These are phyloP conservation scores for Clusia tigrina DNA, from an alignment of 2,888 invertebrate genomes.

Conservation along the genomic window DNA sequence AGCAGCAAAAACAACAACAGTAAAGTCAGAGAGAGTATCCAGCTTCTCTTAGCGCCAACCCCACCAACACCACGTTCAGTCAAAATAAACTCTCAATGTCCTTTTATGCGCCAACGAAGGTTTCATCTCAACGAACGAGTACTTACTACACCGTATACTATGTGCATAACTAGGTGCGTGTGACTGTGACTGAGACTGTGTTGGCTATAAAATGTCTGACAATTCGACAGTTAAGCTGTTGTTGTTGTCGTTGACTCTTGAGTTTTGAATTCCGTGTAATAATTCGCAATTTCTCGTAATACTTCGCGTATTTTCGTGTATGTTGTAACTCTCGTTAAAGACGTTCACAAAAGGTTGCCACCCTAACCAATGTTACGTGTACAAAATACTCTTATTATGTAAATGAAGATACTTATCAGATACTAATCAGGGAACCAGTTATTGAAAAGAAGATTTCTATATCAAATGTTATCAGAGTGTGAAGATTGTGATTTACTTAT, in stretches of 20 bases:
- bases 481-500: too few relatives aligned
- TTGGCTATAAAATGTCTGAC: slow-evolving; percentile 10
- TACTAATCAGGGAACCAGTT: too few relatives aligned
- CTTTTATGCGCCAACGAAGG: too few relatives aligned
- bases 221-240: slow-evolving; percentile 18
- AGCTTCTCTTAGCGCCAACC: neutral
- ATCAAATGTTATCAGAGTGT: too few relatives aligned
- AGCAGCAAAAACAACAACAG: neutral
- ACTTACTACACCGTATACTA: too few relatives aligned
- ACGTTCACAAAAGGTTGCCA: slow-evolving; percentile 1
- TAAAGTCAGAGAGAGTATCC: too few relatives aligned
- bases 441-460: too few relatives aligned
- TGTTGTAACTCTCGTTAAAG: neutral
- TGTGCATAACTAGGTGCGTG: too few relatives aligned
- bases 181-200: slow-evolving; percentile 12
- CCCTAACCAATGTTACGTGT: too few relatives aligned
- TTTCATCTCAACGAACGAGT: too few relatives aligned
- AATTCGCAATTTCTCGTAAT: slow-evolving; percentile 7
- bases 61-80: neutral
- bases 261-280: slow-evolving; percentile 7
- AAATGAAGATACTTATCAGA: too few relatives aligned
- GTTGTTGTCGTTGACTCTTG: slow-evolving; percentile 20
- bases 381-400: too few relatives aligned
- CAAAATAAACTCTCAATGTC: slow-evolving; percentile 5
- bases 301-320: slow-evolving; percentile 5